A percentile compares a stretch with the other conserved stretches of the same genome.
These are phyloP conservation scores for Mionectes macconnelli DNA, from an alignment of 2,113 vertebrate species.

Conservation along the genomic window DNA sequence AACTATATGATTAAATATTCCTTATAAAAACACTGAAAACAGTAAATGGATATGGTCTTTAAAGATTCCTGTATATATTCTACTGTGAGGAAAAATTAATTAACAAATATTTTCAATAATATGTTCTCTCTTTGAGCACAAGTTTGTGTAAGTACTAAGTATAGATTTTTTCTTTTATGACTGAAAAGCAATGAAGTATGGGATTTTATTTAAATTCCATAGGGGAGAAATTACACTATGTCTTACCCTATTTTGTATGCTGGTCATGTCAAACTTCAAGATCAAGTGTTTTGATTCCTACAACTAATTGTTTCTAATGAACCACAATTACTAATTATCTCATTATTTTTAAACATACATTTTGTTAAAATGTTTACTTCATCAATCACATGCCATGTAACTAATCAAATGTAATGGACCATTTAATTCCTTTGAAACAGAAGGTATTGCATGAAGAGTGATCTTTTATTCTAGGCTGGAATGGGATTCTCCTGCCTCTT, in stretches of 20 bases:
- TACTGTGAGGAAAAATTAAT: neutral
- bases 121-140: neutral
- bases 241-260: neutral
- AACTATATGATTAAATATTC: neutral
- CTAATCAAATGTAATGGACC: neutral
- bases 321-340: neutral
- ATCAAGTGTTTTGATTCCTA: neutral
- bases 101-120: neutral
- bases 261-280: neutral
- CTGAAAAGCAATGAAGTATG: neutral
- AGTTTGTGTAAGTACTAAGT: neutral
- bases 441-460: neutral
- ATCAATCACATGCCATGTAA: neutral
- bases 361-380: neutral
- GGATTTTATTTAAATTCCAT: neutral
- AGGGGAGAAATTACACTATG: neutral
- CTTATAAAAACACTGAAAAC: neutral
- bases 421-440: neutral
- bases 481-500: neutral
- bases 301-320: neutral
- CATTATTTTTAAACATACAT: neutral
- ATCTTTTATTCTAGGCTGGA: neutral
- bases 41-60: neutral
- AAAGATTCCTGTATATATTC: neutral
- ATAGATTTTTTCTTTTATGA: neutral